phyloP scores from a whole-genome alignment of 2,888 invertebrate genomes.

The Falcaria lacertinaria region DNA sequence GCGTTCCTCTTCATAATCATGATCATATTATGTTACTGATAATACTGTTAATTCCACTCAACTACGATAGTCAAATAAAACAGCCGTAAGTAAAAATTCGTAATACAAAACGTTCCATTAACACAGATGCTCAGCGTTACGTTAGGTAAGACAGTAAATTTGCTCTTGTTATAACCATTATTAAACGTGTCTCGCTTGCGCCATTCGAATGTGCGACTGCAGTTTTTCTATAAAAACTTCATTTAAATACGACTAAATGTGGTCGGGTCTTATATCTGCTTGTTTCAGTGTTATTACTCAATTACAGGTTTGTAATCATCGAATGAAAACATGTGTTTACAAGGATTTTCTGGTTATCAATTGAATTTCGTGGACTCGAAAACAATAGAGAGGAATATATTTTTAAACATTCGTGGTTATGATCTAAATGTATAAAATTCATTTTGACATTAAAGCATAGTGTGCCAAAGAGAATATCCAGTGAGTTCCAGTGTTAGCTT shows the following conservation, averaged over 20 bases:
- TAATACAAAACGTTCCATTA: constrained; percentile 53
- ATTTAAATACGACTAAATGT: background rate
- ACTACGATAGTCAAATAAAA: background rate
- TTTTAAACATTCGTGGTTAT: too few species aligned
- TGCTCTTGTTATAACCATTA: constrained; percentile 46
- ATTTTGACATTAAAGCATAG: too few species aligned
- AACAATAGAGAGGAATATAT: too few species aligned
- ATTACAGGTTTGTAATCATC: too few species aligned
- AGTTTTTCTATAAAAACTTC: constrained; percentile 8
- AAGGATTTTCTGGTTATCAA: too few species aligned
- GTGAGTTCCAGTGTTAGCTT: too few species aligned
- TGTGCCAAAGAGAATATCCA: too few species aligned
- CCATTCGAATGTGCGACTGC: constrained; percentile 22
- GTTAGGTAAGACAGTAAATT: constrained; percentile 52
- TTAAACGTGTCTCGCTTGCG: constrained; percentile 32
- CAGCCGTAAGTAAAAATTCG: constrained; percentile 15
- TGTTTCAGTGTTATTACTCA: background rate
- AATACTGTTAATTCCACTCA: background rate
- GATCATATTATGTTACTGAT: too few species aligned
- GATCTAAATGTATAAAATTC: too few species aligned
- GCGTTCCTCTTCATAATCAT: too few species aligned
- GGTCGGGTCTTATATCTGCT: background rate
- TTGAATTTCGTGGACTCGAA: too few species aligned
- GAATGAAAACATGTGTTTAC: too few species aligned
- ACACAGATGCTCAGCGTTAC: constrained; percentile 71